Evolutionary conservation across 2,797 vertebrate species (phyloP), one percentile per base, ranked within the genome.

Genomic region (Pangasius sanitwongsei): DNA sequence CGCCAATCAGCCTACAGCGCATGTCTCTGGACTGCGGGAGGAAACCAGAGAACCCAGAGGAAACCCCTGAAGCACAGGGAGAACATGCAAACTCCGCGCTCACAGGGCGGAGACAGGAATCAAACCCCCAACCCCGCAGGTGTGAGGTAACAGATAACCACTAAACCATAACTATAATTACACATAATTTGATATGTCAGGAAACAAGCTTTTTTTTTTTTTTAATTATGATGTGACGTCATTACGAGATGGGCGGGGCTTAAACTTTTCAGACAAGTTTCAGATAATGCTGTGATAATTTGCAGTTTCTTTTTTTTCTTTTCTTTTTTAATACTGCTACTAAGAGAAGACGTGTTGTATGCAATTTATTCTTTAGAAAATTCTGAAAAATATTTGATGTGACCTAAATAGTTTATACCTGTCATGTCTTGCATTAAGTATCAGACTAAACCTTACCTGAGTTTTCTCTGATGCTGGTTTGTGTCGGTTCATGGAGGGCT

Each of bases 381-480:
- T 3, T 81, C 50, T 34, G 77, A 78, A 50, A 53, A 55, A 80
- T 81, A 20, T 34, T 57, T 55, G 53, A 13, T 23, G 59, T 82
- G 4, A 63, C 81, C 44, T n/a, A n/a, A 16, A 48, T 5, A 48
- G 44, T 59, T 59, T 82, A 5, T 34, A 70, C 16, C 83, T 55
- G 48, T 25, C 6, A 15, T 70, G 31, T 37, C 11, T 37, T 72
- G 2, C 25, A 28, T n/a, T 12, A 13, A 61, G 1, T 37, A 1
- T 37, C n/a, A 41, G 7, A 83, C 53, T 18, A 84, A 31, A 23
- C 50, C 86, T 70, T 92, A 97, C 97, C 95, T 97, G 96, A 55
- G 95, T 94, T 89, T 91, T 94, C 31, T 89, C 93, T 53, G 95
- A 95, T 34, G 95, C 89, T 1, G 96, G 94, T 85, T 92, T 94